Conservation (phyloP, 2,113 vertebrate genomes). For the Rhizomys pruinosus region DNA sequence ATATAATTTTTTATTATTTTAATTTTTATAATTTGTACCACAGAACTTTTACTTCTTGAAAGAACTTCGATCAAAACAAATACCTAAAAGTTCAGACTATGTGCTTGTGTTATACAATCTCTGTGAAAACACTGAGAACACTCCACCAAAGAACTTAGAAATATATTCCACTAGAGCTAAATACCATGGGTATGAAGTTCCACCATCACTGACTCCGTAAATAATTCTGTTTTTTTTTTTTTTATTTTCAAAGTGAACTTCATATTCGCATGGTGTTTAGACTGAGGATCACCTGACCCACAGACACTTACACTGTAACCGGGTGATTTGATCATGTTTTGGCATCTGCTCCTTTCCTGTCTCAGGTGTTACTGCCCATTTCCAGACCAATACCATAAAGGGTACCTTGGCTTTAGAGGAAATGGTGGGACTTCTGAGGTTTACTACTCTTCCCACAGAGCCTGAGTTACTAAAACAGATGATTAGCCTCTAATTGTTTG, state of each 20-base stretch:
- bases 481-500: background rate
- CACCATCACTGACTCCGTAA: background rate
- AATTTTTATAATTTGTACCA: constrained; percentile 2
- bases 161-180: background rate
- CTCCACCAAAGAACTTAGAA: constrained; percentile 40
- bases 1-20: constrained; percentile 21
- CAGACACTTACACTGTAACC: background rate
- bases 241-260: background rate
- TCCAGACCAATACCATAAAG: background rate
- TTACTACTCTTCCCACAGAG: background rate
- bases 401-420: background rate
- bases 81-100: background rate
- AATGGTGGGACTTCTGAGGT: background rate
- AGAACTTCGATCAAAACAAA: constrained; percentile 12
- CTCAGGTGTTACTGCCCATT: background rate
- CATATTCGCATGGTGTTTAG: background rate
- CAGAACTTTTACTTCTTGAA: constrained; percentile 1
- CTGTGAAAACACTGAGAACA: background rate
- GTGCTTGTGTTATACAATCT: background rate
- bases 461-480: constrained; percentile 20
- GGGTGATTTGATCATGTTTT: background rate
- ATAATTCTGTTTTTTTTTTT: background rate
- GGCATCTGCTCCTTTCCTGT: background rate
- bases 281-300: background rate
- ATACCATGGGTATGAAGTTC: background rate